These are phyloP conservation scores for Lasioglossum baleicum DNA, from an alignment of 1,140 invertebrate species.

Conservation along the genomic window DNA sequence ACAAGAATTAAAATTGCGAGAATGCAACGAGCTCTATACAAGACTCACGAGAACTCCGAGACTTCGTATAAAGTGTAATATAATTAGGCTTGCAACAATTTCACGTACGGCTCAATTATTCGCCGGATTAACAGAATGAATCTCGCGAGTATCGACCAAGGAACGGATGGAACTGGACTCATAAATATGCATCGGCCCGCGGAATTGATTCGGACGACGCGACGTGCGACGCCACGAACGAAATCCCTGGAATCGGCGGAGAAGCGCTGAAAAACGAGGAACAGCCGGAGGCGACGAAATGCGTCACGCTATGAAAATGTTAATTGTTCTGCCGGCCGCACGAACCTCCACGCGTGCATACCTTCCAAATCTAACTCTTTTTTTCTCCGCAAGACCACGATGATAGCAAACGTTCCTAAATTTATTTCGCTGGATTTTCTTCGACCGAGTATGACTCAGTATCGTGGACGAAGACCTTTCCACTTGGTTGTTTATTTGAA, in stretches of 20 bases:
- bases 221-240: not conserved
- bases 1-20: too few relatives aligned
- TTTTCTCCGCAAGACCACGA: too few relatives aligned
- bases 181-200: conserved; percentile 51
- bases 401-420: too few relatives aligned
- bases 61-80: too few relatives aligned
- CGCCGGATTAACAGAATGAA: not conserved
- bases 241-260: conserved; percentile 23
- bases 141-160: conserved; percentile 11
- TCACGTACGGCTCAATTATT: conserved; percentile 11
- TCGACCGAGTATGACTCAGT: too few relatives aligned
- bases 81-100: too few relatives aligned
- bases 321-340: conserved; percentile 2
- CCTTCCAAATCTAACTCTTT: not conserved
- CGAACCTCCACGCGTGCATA: not conserved
- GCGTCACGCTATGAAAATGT: conserved; percentile 37
- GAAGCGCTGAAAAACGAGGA: conserved; percentile 37
- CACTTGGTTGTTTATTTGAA: too few relatives aligned
- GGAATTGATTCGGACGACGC: conserved; percentile 37
- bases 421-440: too few relatives aligned
- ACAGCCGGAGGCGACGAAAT: conserved; percentile 45
- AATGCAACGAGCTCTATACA: too few relatives aligned
- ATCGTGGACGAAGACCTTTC: too few relatives aligned
- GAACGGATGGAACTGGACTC: conserved; percentile 14
- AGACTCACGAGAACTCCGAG: too few relatives aligned